These are phyloP conservation scores for Drosophila aldrichi DNA, from an alignment of 2,888 invertebrate species.

Conservation along the genomic window DNA sequence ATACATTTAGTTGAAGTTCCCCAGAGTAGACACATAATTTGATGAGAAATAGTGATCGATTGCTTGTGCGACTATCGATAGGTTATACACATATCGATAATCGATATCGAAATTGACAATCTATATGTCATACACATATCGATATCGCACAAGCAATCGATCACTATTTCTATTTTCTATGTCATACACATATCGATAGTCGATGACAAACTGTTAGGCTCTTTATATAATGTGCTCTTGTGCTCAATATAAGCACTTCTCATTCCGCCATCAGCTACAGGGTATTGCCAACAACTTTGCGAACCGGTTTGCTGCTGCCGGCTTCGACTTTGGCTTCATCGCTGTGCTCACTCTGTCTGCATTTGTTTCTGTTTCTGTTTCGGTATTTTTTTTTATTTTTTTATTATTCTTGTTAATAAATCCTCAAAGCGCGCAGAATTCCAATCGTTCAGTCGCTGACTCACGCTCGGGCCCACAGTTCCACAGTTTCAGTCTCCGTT, in stretches of 20 bases:
- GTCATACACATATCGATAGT: too few species aligned
- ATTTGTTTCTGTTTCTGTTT: constrained; percentile 52
- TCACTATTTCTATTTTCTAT: too few species aligned
- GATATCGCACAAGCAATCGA: too few species aligned
- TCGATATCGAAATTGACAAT: too few species aligned
- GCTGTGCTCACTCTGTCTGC: constrained; percentile 33
- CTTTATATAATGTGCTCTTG: too few species aligned
- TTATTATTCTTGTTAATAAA: constrained; percentile 82
- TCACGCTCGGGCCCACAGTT: constrained; percentile 53
- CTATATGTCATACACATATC: neutral
- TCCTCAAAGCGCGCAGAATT: constrained; percentile 81
- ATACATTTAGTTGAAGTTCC: neutral
- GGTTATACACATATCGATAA: too few species aligned
- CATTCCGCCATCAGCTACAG: neutral
- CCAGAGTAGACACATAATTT: too few species aligned
- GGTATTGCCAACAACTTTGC: constrained; percentile 44
- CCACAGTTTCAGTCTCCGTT: constrained; percentile 40
- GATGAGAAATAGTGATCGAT: neutral
- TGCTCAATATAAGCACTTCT: constrained; percentile 1
- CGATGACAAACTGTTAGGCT: too few species aligned
- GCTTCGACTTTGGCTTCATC: constrained; percentile 2
- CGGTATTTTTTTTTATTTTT: constrained; percentile 54
- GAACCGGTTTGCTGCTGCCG: constrained; percentile 56
- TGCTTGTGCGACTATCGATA: neutral
- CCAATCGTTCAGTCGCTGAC: constrained; percentile 71